Evolutionary conservation across 1,140 invertebrate genomes (phyloP).

Genomic region (Tetramorium parvispinum): DNA sequence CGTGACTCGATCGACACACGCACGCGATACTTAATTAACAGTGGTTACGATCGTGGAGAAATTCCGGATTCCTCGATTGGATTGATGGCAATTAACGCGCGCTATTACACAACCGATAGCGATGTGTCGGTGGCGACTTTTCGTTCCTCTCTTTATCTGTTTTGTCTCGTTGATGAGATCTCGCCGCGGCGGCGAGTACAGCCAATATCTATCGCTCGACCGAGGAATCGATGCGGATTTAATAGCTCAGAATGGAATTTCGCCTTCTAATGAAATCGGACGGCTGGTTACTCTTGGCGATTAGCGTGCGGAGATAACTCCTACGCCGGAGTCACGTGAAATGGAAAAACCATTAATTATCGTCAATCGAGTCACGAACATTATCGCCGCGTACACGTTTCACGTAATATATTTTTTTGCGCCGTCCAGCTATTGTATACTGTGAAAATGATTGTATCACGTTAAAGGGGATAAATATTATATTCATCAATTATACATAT

Average conservation of each 20-base stretch:
- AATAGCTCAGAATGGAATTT: slow-evolving; percentile 55
- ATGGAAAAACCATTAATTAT: slow-evolving; percentile 57
- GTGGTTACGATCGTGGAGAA: slow-evolving; percentile 37
- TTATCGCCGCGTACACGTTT: slow-evolving; percentile 12
- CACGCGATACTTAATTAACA: slow-evolving; percentile 55
- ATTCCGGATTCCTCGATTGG: slow-evolving; percentile 57
- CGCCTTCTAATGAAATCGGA: slow-evolving; percentile 31
- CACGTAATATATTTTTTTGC: background rate
- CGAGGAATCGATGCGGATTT: slow-evolving; percentile 19
- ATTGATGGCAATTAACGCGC: slow-evolving; percentile 56
- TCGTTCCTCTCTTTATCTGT: background rate
- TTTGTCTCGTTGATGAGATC: slow-evolving; percentile 41
- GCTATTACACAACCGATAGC: slow-evolving; percentile 50
- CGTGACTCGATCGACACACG: slow-evolving; percentile 17
- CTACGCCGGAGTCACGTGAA: slow-evolving; percentile 19
- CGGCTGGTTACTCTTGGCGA: slow-evolving; percentile 17
- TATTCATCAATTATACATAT: slow-evolving; percentile 13
- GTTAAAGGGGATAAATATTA: slow-evolving; percentile 15
- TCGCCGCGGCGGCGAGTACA: background rate
- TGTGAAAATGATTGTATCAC: background rate
- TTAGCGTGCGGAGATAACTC: slow-evolving; percentile 41
- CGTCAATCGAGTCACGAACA: slow-evolving; percentile 46
- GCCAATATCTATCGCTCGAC: slow-evolving; percentile 20
- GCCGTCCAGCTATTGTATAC: background rate
- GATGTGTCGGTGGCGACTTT: slow-evolving; percentile 22